Base-by-base conservation (phyloP, 2,888 invertebrate genomes). In the Odontocolon sp. region DNA sequence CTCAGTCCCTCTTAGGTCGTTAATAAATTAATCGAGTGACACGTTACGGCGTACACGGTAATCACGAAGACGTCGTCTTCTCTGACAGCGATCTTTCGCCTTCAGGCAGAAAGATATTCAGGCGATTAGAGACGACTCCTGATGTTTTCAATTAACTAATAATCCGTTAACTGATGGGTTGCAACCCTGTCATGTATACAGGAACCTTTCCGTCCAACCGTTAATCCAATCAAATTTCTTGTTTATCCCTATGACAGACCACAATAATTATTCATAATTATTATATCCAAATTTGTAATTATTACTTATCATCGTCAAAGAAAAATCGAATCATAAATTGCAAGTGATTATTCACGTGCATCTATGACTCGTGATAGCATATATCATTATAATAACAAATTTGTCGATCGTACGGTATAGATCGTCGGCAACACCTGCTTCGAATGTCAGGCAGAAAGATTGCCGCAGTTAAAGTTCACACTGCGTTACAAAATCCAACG, bases 21-120 rank as follows among this genome's bases (percentile, higher is more conserved):
- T 72, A 77, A 72, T 77, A 77, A 72, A 77, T 77, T 77, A 77
- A 77, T 77, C 77, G 68, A 21, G 77, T 77, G 77, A 77, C 77
- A 72, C 77, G 68, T 77, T 72, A 72, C 68, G 77, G 72, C 64
- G 77, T 23, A 52, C 72, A 68, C 77, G 64, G 68, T 77, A 77
- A 77, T 77, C 72, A 72, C 68, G 64, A 64, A 40, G 47, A 69
- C 67, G 70, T 61, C 59, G 67, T 50, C 31, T 45, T 18, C 18
- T 11, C 26, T 36, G 64, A 23, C 50, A 50, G 45, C 36, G 68
- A 64, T 68, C 68, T 38, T 63, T 67, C 18, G 72, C 77, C 71
- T 72, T 45, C 68, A 56, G 77, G 77, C 50, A 50, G 42, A 56
- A 67, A 57, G 36, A 42, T 28, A 68, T 56, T 52, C 68, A 42